Evolutionary conservation across 1,140 invertebrate genomes (phyloP), one percentile per base, ranked within the genome.

Genomic region (Drosophila nasuta): DNA sequence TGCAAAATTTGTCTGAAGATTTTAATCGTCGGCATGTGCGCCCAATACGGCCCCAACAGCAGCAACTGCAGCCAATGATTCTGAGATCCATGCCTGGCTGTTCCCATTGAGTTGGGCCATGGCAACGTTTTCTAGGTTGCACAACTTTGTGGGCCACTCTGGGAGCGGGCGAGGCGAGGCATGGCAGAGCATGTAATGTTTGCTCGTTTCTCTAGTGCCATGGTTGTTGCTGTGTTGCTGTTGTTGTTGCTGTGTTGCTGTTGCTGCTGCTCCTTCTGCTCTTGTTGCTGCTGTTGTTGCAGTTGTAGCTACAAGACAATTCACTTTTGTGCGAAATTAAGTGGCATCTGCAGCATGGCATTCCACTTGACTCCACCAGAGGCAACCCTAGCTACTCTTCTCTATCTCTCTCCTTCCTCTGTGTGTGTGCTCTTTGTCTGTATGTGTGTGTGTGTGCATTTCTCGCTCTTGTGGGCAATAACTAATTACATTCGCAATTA

Each of bases 401-500:
- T 69, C 35, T 64, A 48, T 73, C 52, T 43, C 30, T 69, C 33
- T 77, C 15, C 58, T 25, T 72, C 33, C 67, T 76, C 6, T n/a
- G 67, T 33, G 17, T 72, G 43, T 58, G 15, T 56, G 30, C 51
- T 56, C 56, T 11, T 56, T 5, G 20, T 25, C 35, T 57, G 11
- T 51, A 8, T 71, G 38, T 51, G 20, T 75, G 30, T 78, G 30
- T 74, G 63, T 76, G 71, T 74, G 52, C 69, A 75, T 74, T 76
- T 80, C 81, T 86, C 86, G 86, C 81, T 90, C 83, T 88, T 88
- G 83, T 79, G 79, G 80, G 81, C 81, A 91, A 92, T 91, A 92
- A 92, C 91, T 92, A 92, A 92, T 92, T 92, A 92, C 91, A 92
- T 92, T 92, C 91, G 91, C 91, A 92, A 92, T 92, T 92, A 92